Conservation (phyloP, 2,113 vertebrate genomes). For the Epinephelus fuscoguttatus region DNA sequence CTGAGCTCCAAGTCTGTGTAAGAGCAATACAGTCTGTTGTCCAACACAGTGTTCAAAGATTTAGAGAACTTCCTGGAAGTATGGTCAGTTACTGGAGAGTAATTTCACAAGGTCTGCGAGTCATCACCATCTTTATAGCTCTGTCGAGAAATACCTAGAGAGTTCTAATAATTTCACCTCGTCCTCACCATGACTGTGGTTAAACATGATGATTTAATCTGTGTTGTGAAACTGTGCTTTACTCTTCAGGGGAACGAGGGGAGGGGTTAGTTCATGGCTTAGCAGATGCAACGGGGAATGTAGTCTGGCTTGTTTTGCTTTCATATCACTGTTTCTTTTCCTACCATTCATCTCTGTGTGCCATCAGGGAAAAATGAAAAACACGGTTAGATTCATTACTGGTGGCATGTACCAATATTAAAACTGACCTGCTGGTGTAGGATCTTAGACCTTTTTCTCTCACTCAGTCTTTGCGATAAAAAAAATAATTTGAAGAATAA, state of each 20-base stretch:
- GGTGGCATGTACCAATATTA: neutral
- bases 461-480: neutral
- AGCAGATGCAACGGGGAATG: neutral
- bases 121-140: neutral
- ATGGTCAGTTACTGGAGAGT: neutral
- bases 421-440: neutral
- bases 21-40: constrained; percentile 62
- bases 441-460: neutral
- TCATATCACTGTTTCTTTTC: neutral
- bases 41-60: constrained; percentile 10
- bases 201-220: neutral
- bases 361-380: neutral
- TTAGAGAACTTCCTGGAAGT: neutral
- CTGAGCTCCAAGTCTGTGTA: constrained; percentile 89
- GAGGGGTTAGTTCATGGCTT: too few species aligned
- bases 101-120: neutral
- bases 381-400: neutral
- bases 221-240: neutral
- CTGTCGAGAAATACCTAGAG: neutral
- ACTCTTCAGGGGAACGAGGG: neutral
- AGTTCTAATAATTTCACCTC: neutral
- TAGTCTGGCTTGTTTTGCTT: neutral
- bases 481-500: neutral
- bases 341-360: neutral
- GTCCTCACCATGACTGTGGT: neutral